Evolutionary conservation across 1,140 invertebrate genomes (phyloP).

Genomic region (Steinernema feltiae): DNA sequence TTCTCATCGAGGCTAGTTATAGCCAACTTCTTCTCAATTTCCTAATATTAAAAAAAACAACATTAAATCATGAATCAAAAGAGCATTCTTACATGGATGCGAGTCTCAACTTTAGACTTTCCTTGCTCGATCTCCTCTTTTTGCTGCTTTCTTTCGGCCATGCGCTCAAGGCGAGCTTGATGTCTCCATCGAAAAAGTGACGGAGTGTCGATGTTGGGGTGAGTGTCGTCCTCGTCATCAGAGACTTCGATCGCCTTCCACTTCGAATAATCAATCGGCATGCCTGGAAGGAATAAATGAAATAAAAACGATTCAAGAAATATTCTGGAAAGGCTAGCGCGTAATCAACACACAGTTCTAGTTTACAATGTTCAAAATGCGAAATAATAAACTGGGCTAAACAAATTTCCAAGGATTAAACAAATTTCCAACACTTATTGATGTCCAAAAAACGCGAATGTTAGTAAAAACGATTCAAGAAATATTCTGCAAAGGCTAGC

Average conservation of each 20-base stretch:
- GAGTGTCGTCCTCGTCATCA: slow-evolving; percentile 98
- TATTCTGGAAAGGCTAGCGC: no score
- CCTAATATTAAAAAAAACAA: no score
- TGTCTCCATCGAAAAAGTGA: slow-evolving; percentile 95
- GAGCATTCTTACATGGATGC: slow-evolving; percentile 59
- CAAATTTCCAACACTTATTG: no score
- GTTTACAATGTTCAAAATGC: no score
- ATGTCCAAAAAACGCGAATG: no score
- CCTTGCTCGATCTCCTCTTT: slow-evolving; percentile 62
- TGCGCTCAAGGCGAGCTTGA: slow-evolving; percentile 86
- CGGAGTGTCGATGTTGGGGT: slow-evolving; percentile 97
- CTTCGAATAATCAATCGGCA: slow-evolving; percentile 45
- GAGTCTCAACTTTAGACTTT: slow-evolving; percentile 21
- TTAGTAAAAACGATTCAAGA: no score
- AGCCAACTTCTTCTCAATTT: slow-evolving; percentile 37
- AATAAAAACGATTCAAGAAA: background rate
- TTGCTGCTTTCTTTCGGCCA: slow-evolving; percentile 78
- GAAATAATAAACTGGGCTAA: no score
- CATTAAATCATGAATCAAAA: no score
- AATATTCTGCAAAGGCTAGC: no score
- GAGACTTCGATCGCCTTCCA: slow-evolving; percentile 65
- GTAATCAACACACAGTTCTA: no score
- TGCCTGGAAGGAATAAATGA: background rate
- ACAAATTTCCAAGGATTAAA: no score
- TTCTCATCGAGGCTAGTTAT: slow-evolving; percentile 31